Evolutionary conservation across 2,797 vertebrate genomes (phyloP).

Genomic region (Lepilemur ruficaudatus): DNA sequence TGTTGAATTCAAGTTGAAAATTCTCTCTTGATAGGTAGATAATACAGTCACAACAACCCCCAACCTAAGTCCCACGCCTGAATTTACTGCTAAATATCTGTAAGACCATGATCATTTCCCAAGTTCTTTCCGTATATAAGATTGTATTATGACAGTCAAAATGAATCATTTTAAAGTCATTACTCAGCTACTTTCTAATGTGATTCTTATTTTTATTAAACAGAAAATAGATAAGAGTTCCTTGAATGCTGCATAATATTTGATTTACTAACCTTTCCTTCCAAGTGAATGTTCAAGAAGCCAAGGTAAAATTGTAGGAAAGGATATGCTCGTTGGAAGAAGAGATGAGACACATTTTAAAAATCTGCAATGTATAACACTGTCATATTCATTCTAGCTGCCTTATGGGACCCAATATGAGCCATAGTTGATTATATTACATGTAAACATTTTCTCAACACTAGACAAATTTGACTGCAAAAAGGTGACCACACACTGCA

Average conservation of each 20-base stretch:
- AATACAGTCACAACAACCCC: background rate
- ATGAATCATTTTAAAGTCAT: background rate
- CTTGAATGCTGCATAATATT: background rate
- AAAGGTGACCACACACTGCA: background rate
- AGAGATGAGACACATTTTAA: conserved; percentile 12
- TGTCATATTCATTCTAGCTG: conserved; percentile 17
- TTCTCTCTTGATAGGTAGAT: background rate
- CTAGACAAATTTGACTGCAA: background rate
- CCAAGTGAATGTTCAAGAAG: conserved; percentile 41
- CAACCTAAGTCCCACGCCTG: background rate
- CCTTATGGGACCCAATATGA: background rate
- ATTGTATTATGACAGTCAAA: background rate
- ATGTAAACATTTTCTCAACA: background rate
- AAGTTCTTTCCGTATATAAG: background rate
- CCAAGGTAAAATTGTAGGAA: background rate
- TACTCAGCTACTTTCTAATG: background rate
- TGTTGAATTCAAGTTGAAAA: background rate
- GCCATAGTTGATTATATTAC: background rate
- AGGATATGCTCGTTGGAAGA: background rate
- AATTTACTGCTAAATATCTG: background rate
- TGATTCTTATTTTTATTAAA: background rate
- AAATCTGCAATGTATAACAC: conserved; percentile 12
- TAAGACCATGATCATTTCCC: background rate
- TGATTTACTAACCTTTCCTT: background rate
- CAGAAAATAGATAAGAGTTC: background rate